Base-by-base conservation (phyloP, 2,113 vertebrate genomes). In the Eira barbara region DNA sequence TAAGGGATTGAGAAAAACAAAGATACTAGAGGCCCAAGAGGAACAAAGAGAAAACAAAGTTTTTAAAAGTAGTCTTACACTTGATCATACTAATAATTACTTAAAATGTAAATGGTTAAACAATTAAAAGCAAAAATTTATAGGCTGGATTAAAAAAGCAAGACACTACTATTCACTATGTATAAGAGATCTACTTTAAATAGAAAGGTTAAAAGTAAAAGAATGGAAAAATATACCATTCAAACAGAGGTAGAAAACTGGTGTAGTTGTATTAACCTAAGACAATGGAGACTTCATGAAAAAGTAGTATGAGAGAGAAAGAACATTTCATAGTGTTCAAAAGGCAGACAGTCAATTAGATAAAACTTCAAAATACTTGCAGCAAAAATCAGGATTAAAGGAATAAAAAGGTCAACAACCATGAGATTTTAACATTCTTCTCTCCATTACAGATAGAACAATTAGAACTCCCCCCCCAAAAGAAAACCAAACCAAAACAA, bases 41-140 rank as follows among this genome's bases (percentile, higher is more conserved):
- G 59, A 71, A 82, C 31, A 87, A 86, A 83, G 17, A 57, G 59
- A 89, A 94, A 90, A 90, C 31, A 89, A 79, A 81, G 23, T 76
- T 29, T 45, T 29, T 59, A 92, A 42, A 93, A 42, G 4, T 18
- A 71, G 52, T 29, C 55, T 76, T 93, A 92, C 95, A 91, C 34
- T 6, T 0, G 15, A 65, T 7, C 17, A 78, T 39, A 90, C 31
- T 42, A 86, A 59, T 45, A 84, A 92, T 36, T 79, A 81, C 4
- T 36, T 89, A 84, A 89, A 86, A 86, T 82, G 21, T 65, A 87
- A 97, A 76, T 63, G 13, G 12, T 36, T 73, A 57, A 92, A 92
- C 21, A 74, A 83, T 49, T 61, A 84, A 94, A 95, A 80, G 45
- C 15, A 67, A 93, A 96, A 95, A 59, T 42, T 57, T 74, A 79